Evolutionary conservation across 1,140 invertebrate species (phyloP).

Genomic region (Myzus persicae): DNA sequence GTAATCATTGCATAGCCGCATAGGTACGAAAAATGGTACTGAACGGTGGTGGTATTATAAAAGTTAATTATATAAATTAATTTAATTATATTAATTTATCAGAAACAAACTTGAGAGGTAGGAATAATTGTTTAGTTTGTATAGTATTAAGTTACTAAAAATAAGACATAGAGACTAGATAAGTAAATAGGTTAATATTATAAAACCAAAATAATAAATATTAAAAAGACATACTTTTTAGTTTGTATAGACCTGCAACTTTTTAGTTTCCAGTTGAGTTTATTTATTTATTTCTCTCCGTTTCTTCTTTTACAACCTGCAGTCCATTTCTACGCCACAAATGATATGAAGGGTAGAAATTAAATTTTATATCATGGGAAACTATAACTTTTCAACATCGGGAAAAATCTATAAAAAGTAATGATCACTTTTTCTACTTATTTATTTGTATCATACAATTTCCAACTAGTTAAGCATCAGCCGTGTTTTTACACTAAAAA

Average conservation of each 20-base stretch:
- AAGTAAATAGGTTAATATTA: neutral
- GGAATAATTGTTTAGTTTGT: neutral
- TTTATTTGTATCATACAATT: neutral
- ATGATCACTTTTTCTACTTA: neutral
- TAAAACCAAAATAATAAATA: neutral
- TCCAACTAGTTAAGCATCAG: neutral
- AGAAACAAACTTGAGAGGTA: neutral
- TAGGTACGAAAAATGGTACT: neutral
- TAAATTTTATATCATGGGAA: neutral
- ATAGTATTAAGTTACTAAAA: neutral
- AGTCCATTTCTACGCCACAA: neutral
- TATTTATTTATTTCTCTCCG: neutral
- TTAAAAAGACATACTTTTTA: neutral
- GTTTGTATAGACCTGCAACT: neutral
- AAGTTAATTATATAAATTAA: neutral
- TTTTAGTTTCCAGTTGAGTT: neutral
- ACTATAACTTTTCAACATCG: neutral
- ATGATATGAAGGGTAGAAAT: neutral
- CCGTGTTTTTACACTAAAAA: neutral
- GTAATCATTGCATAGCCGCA: neutral
- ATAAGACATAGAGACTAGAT: neutral
- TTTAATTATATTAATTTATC: neutral
- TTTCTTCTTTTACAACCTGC: neutral
- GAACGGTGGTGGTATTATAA: too few relatives aligned
- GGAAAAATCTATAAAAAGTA: conserved; percentile 26